These are phyloP conservation scores for Hoplodrina blanda DNA, from an alignment of 2,888 invertebrate species.

Conservation along the genomic window DNA sequence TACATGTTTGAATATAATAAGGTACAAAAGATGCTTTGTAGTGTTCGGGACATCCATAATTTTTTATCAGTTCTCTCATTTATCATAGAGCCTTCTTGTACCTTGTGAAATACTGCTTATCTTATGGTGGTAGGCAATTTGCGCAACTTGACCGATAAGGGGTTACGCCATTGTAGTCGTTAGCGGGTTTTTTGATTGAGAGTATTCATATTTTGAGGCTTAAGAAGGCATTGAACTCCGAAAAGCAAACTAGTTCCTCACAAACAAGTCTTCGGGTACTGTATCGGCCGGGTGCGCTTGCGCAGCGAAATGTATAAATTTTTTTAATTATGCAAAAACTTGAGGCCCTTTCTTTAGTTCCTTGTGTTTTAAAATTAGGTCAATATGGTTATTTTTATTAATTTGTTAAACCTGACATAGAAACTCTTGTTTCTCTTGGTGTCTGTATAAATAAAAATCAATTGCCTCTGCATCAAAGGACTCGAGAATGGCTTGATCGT, in stretches of 20 bases:
- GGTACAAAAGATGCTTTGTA: slow-evolving; percentile 31
- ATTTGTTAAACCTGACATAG: background rate
- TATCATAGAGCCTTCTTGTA: slow-evolving; percentile 49
- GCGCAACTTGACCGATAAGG: slow-evolving; percentile 65
- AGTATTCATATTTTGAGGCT: slow-evolving; percentile 57
- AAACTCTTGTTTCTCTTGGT: background rate
- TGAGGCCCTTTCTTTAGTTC: background rate
- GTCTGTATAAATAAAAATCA: too few species aligned
- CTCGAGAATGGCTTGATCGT: too few species aligned
- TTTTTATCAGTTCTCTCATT: slow-evolving; percentile 49
- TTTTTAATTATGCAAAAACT: slow-evolving; percentile 57
- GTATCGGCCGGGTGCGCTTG: slow-evolving; percentile 63
- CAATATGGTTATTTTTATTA: background rate
- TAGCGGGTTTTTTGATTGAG: slow-evolving; percentile 41
- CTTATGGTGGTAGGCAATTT: slow-evolving; percentile 59
- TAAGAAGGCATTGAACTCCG: slow-evolving; percentile 81
- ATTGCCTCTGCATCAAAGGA: too few species aligned
- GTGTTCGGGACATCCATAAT: slow-evolving; percentile 32
- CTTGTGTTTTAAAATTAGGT: background rate
- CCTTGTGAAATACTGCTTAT: slow-evolving; percentile 68
- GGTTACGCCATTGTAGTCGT: slow-evolving; percentile 54
- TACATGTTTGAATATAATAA: slow-evolving; percentile 23
- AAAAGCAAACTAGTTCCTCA: slow-evolving; percentile 84
- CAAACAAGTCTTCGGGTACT: slow-evolving; percentile 73
- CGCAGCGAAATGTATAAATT: slow-evolving; percentile 55